Evolutionary conservation across 2,113 vertebrate genomes (phyloP).

Genomic region (Terrapene triunguis): DNA sequence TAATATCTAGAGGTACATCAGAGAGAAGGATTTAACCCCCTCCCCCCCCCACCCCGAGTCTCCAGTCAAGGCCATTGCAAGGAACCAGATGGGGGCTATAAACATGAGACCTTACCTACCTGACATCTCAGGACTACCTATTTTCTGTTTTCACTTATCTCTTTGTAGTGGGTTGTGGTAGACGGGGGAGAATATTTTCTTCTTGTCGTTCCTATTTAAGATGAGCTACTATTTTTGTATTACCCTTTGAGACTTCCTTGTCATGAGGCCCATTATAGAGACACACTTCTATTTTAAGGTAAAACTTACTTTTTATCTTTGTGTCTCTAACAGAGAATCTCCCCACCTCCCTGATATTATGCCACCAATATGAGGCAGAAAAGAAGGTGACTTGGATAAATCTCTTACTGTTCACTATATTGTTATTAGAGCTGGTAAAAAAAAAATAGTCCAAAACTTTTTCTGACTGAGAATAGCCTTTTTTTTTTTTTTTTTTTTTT

Average conservation of each 20-base stretch:
- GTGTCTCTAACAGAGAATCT: neutral
- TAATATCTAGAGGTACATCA: neutral
- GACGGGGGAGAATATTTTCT: neutral
- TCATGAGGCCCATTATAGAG: neutral
- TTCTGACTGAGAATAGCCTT: neutral
- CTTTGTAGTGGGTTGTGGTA: neutral
- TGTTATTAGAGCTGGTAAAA: neutral
- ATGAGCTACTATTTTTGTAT: neutral
- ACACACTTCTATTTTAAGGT: neutral
- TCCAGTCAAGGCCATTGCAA: neutral
- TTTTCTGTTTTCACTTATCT: neutral
- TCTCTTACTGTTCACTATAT: neutral
- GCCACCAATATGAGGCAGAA: neutral
- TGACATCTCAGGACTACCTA: neutral
- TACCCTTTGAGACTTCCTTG: neutral
- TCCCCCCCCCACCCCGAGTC: rapidly evolving
- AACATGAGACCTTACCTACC: neutral
- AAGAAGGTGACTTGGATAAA: neutral
- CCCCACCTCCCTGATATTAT: neutral
- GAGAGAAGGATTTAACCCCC: neutral
- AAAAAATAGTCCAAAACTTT: neutral
- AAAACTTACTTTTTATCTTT: neutral
- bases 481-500: too few species aligned
- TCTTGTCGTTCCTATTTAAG: neutral
- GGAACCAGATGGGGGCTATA: neutral